Base-by-base conservation (phyloP, 2,113 vertebrate species). In the Macrotus californicus region DNA sequence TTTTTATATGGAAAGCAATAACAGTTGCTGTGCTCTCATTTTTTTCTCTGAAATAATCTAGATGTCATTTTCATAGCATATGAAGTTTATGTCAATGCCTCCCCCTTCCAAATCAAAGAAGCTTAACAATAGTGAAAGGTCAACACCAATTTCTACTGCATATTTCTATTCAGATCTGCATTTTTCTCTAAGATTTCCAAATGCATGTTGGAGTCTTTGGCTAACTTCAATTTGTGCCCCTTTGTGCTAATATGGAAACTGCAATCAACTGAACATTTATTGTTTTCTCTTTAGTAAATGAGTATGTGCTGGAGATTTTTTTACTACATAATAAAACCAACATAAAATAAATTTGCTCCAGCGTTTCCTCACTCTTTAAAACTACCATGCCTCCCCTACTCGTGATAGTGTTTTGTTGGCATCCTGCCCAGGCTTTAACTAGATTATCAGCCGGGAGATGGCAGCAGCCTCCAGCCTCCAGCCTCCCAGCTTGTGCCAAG, bases 201-300 rank as follows among this genome's bases (percentile, higher is more conserved):
- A 29, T 7, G 39, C 31, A 43, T 66, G 66, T 59, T 34, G 13
- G 69, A 69, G 5, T 54, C 26, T 0, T 0, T 12, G 14, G 87
- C 77, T 66, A 39, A 67, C 16, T 86, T 52, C 26, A 91, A 0
- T 1, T 0, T 18, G 52, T 34, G 19, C 41, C 87, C 54, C 26
- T 90, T 73, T 2, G 1, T 21, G 72, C 61, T 76, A 73, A 79
- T 86, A 89, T 22, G 86, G 91, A 87, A 96, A 84, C 69, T 69
- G 19, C 7, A 14, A 64, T 43, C 79, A 89, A 43, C 22, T 69
- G 82, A 87, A 59, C 19, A 70, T 90, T 92, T 0, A 0, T 4
- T 95, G 81, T 41, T n/a, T 61, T 90, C 96, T 96, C 87, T 93
- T 97, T 21, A 2, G 19, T 91, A 93, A 97, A 96, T 83, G 93